A percentile compares a stretch with the other conserved stretches of the same genome.
These are phyloP conservation scores for Arbacia lixula DNA, from an alignment of 53 echinoderm and acorn worm species.

Conservation along the genomic window DNA sequence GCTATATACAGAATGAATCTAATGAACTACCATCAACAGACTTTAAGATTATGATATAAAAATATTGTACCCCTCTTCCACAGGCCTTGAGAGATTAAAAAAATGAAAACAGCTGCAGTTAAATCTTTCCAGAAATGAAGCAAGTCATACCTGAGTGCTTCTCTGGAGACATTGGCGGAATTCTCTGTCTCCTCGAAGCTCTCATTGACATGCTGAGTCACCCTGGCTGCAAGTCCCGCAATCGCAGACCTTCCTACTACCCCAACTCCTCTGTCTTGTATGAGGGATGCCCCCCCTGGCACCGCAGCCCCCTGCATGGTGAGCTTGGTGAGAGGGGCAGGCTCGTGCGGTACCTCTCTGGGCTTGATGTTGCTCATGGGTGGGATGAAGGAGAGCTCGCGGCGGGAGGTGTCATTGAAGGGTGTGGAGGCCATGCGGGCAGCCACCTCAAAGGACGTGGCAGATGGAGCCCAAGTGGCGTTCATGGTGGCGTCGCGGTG, in stretches of 20 bases:
- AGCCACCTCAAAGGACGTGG: conserved; percentile 76
- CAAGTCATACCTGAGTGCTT: conserved; percentile 53
- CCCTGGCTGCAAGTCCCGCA: conserved; percentile 4
- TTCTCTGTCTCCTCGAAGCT: conserved; percentile 74
- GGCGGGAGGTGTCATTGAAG: conserved; percentile 67
- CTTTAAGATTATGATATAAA: too few relatives aligned
- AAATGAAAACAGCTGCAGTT: too few relatives aligned
- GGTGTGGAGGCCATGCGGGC: conserved; percentile 98
- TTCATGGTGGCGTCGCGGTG: neutral
- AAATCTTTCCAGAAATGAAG: neutral
- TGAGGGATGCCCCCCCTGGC: too few relatives aligned
- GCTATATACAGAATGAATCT: too few relatives aligned
- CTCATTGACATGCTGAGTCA: conserved; percentile 30
- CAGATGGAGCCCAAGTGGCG: conserved; percentile 28
- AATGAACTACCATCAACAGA: too few relatives aligned
- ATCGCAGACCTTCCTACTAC: too few relatives aligned
- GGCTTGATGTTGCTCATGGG: conserved; percentile 93
- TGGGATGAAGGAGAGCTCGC: conserved; percentile 71
- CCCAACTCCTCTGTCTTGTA: too few relatives aligned
- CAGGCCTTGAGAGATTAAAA: too few relatives aligned
- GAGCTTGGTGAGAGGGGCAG: too few relatives aligned
- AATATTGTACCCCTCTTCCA: too few relatives aligned
- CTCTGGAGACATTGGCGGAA: conserved; percentile 59
- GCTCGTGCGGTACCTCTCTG: neutral
- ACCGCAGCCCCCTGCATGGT: too few relatives aligned